Evolutionary conservation across 2,113 vertebrate species (phyloP).

Genomic region (Gobiocypris rarus): DNA sequence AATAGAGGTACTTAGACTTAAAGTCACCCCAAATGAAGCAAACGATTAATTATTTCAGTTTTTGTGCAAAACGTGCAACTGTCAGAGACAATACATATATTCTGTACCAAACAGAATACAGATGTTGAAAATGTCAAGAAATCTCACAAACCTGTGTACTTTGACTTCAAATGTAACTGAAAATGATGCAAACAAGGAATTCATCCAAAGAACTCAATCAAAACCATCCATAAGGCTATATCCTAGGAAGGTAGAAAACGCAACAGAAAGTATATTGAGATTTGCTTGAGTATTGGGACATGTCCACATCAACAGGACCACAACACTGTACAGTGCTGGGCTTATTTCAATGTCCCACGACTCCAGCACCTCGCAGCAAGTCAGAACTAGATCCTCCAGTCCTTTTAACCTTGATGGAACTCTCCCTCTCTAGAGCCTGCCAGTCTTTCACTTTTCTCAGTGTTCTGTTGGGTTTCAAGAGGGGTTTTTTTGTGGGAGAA

Average conservation of each 20-base stretch:
- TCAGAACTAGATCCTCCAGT: conserved; percentile 46
- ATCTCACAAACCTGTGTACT: neutral
- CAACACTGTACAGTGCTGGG: neutral
- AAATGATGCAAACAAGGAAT: neutral
- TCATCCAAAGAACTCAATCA: neutral
- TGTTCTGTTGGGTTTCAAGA: conserved; percentile 27
- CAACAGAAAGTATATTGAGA: neutral
- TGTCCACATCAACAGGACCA: neutral
- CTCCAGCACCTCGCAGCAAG: conserved; percentile 34
- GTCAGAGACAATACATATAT: neutral
- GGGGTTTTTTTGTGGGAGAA: conserved; percentile 12
- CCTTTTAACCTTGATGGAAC: conserved; percentile 52
- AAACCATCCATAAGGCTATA: neutral
- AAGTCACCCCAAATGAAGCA: neutral
- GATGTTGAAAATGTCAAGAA: neutral
- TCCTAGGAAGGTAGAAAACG: too few relatives aligned
- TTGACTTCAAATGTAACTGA: neutral
- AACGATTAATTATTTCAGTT: neutral
- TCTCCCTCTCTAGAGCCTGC: conserved; percentile 8
- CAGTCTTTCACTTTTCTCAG: neutral
- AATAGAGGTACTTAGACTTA: neutral
- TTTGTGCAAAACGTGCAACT: neutral
- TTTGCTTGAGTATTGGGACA: neutral
- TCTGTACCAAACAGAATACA: neutral
- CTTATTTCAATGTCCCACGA: conserved; percentile 14